Evolutionary conservation across 2,797 vertebrate species (phyloP).

Genomic region (Chelonia mydas): DNA sequence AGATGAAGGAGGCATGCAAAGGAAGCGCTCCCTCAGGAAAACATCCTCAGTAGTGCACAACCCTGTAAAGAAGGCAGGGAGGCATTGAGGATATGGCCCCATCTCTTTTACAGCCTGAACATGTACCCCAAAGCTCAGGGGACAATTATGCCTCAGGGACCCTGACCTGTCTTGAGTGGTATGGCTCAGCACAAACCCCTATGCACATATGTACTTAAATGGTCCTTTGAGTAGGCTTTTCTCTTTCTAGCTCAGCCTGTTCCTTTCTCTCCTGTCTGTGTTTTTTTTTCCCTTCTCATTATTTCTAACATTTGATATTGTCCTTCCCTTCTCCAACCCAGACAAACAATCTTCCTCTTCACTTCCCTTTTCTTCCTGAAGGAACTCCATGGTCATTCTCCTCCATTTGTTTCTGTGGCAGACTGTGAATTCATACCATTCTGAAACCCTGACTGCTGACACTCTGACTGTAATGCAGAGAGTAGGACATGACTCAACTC

Average conservation of each 20-base stretch:
- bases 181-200: rapidly evolving
- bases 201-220: not conserved
- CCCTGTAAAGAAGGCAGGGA: not conserved
- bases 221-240: not conserved
- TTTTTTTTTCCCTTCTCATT: not conserved
- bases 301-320: not conserved
- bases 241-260: not conserved
- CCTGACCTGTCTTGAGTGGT: not conserved
- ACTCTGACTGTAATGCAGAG: slow-evolving; percentile 30
- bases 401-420: slow-evolving; percentile 41
- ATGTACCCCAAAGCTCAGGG: not conserved
- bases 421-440: slow-evolving; percentile 28
- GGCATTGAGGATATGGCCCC: not conserved
- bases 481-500: slow-evolving; percentile 45
- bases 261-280: not conserved
- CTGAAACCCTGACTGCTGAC: slow-evolving; percentile 35
- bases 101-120: not conserved
- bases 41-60: not conserved
- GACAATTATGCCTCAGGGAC: not conserved
- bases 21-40: not conserved
- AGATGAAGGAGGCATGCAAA: not conserved
- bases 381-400: not conserved
- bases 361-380: slow-evolving; percentile 41
- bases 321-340: not conserved
- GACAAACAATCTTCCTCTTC: not conserved